A percentile compares a stretch with the other conserved stretches of the same genome.
Evolutionary conservation across 2,888 invertebrate genomes (phyloP).

Genomic region (Nymphalis polychloros): DNA sequence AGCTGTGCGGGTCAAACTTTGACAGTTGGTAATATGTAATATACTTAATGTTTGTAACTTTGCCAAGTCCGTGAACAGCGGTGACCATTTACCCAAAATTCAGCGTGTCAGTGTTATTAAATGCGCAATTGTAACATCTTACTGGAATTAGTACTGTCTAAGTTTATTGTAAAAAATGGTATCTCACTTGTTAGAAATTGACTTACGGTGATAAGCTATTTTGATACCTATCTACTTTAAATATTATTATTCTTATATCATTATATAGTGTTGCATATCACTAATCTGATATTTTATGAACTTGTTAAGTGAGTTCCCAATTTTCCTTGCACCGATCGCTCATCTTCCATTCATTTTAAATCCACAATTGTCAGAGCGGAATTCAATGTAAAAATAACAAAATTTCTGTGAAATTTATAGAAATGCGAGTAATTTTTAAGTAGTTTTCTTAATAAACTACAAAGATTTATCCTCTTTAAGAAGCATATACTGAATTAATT

Average conservation of each 20-base stretch:
- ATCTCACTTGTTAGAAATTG: too few species aligned
- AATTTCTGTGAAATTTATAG: conserved; percentile 3
- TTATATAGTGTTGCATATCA: too few species aligned
- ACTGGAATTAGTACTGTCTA: neutral
- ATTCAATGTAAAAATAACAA: neutral
- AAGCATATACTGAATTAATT: conserved; percentile 11
- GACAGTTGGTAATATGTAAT: neutral
- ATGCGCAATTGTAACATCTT: neutral
- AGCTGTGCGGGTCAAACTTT: neutral
- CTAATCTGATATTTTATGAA: too few species aligned
- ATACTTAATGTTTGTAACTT: neutral
- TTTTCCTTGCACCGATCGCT: too few species aligned
- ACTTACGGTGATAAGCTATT: too few species aligned
- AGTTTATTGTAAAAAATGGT: too few species aligned
- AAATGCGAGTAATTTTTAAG: conserved; percentile 4
- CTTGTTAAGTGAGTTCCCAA: too few species aligned
- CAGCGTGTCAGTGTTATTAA: neutral
- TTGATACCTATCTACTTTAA: too few species aligned
- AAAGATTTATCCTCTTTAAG: conserved; percentile 1
- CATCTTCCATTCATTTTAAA: too few species aligned
- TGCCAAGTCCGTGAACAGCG: neutral
- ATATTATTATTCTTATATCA: too few species aligned
- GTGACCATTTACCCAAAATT: conserved; percentile 2
- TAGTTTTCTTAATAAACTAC: neutral
- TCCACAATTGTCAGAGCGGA: too few species aligned